These are phyloP conservation scores for Cantharis flavilabris DNA, from an alignment of 2,888 invertebrate genomes.

Conservation along the genomic window DNA sequence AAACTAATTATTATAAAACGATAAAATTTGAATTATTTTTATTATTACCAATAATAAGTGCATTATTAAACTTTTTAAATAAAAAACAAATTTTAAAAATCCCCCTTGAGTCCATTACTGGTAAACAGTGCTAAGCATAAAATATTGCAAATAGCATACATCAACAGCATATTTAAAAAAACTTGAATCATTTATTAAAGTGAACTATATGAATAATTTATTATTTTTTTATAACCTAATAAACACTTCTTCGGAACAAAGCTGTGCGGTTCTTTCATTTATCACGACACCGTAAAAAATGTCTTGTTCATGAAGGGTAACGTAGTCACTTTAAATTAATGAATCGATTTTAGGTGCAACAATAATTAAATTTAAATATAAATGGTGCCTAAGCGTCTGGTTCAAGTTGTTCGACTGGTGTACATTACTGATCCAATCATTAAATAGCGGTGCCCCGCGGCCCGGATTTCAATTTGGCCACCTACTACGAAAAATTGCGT, in stretches of 20 bases:
- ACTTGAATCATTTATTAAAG: background rate
- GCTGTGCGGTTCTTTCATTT: background rate
- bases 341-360: background rate
- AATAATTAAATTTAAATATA: background rate
- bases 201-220: background rate
- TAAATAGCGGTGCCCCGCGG: constrained; percentile 4
- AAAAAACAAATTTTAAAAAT: no score
- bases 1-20: no score
- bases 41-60: no score
- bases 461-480: constrained; percentile 15
- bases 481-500: constrained; percentile 11
- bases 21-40: no score
- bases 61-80: no score
- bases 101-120: background rate
- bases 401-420: constrained; percentile 1
- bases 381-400: constrained; percentile 4
- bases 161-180: background rate
- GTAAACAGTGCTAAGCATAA: background rate
- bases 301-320: background rate
- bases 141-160: background rate
- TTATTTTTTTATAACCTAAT: background rate
- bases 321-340: background rate
- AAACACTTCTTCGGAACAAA: background rate
- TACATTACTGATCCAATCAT: background rate
- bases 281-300: background rate